Base-by-base conservation (phyloP, 2,113 vertebrate species). In the Merops nubicus region DNA sequence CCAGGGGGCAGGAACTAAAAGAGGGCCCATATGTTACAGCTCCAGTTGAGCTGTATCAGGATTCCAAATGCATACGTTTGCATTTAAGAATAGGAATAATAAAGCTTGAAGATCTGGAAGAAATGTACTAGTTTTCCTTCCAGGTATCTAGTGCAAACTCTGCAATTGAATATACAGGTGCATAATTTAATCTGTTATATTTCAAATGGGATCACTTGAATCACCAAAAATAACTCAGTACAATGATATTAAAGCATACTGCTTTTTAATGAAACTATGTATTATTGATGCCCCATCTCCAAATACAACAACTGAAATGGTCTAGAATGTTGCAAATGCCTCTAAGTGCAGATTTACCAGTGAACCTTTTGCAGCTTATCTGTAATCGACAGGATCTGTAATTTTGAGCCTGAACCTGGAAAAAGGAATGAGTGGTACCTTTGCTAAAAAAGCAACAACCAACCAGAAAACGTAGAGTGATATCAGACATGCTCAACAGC, bases 221-320 rank as follows among this genome's bases (percentile, higher is more conserved):
- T 70, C 10, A 54, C 79, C 56, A 63, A 92, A 75, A 96, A 90
- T 93, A 95, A 74, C 68, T 88, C 83, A 38, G 60, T 70, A 90
- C 76, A 77, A 63, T 78, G 85, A 91, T 79, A 95, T 72, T 84
- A 93, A 93, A 93, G 43, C 73, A 89, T 72, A 88, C 42, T 89
- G 45, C 53, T 50, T 94, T 96, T 95, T 97, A 89, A 86, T 76
- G 76, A 81, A 89, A 90, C 19, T 3, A 77, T 94, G 79, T 93
- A 92, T 92, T 95, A 92, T 86, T 88, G 43, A 96, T 92, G 73
- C 11, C 34, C 17, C 25, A 15, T 0, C 53, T 78, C 90, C 72
- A 93, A 91, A 94, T 77, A 83, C 40, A 91, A 89, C 77, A 60
- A 33, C 87, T 50, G 34, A 85, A 96, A 82, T 36, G 51, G 57